Percentiles rank a stretch among this genome's conserved stretches.
Evolutionary conservation across 2,797 vertebrate species (phyloP).

Genomic region (Lerista edwardsae): DNA sequence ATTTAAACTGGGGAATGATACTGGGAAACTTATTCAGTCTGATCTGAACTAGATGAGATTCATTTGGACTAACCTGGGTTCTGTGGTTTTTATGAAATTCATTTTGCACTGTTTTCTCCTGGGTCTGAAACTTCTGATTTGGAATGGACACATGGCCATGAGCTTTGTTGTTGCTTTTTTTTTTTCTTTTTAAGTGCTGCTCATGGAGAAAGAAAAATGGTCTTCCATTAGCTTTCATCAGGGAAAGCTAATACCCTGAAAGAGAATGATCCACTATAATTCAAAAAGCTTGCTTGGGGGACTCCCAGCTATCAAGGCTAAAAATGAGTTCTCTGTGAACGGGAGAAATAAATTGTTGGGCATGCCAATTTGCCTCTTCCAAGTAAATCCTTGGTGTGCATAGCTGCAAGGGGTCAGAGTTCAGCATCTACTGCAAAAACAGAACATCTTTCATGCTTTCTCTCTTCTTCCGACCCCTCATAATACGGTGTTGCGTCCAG

Average conservation of each 20-base stretch:
- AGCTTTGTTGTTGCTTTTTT: too few species aligned
- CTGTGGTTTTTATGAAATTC: constrained; percentile 22
- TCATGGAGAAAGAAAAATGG: constrained; percentile 18
- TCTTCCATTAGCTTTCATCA: constrained; percentile 31
- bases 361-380: not conserved
- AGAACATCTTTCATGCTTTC: not conserved
- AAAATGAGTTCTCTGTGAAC: constrained; percentile 10
- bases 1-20: constrained; percentile 27
- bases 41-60: not conserved
- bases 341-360: constrained; percentile 12
- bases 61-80: constrained; percentile 29
- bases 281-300: constrained; percentile 17
- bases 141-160: not conserved
- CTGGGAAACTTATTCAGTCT: constrained; percentile 12
- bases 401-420: not conserved
- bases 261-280: constrained; percentile 9
- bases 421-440: not conserved
- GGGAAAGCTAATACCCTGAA: constrained; percentile 6
- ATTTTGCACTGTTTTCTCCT: constrained; percentile 33
- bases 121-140: constrained; percentile 22
- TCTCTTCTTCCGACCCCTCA: not conserved
- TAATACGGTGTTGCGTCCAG: not conserved
- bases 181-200: not conserved
- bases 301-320: constrained; percentile 15
- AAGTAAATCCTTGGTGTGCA: not conserved